Percentiles rank a stretch among this genome's conserved stretches.
Conservation (phyloP, 1,140 invertebrate species). For the Pectinophora gossypiella region DNA sequence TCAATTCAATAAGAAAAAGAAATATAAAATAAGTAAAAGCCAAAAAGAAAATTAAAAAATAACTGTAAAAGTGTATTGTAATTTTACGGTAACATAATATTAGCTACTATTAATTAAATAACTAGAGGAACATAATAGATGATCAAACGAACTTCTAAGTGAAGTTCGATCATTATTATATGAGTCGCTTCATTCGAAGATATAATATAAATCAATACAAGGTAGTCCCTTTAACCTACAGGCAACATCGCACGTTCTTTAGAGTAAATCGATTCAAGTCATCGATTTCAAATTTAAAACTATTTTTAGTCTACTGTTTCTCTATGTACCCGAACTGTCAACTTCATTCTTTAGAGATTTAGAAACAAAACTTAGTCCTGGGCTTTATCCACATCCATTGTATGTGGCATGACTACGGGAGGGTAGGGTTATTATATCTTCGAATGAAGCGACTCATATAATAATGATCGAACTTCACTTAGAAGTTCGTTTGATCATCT, state of each 20-base stretch:
- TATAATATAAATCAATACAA: background rate
- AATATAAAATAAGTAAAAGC: too few relatives aligned
- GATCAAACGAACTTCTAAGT: background rate
- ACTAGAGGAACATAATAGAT: conserved; percentile 19
- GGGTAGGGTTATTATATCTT: background rate
- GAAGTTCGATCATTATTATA: background rate
- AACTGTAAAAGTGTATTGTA: too few relatives aligned
- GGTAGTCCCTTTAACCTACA: background rate
- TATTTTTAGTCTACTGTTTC: background rate
- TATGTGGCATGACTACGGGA: background rate
- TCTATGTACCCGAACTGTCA: too few relatives aligned
- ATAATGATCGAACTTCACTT: conserved; percentile 1
- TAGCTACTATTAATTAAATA: too few relatives aligned
- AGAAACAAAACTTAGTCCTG: background rate
- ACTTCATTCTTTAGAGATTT: background rate
- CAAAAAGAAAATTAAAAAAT: too few relatives aligned
- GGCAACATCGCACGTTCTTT: background rate
- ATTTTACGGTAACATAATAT: too few relatives aligned
- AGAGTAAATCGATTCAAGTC: background rate
- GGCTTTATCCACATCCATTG: background rate
- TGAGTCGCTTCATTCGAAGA: background rate
- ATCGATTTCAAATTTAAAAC: background rate
- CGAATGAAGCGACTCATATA: background rate
- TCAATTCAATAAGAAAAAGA: too few relatives aligned
- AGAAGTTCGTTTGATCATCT: conserved; percentile 2